Conservation (phyloP, 2,113 vertebrate species). For the Colius striatus region DNA sequence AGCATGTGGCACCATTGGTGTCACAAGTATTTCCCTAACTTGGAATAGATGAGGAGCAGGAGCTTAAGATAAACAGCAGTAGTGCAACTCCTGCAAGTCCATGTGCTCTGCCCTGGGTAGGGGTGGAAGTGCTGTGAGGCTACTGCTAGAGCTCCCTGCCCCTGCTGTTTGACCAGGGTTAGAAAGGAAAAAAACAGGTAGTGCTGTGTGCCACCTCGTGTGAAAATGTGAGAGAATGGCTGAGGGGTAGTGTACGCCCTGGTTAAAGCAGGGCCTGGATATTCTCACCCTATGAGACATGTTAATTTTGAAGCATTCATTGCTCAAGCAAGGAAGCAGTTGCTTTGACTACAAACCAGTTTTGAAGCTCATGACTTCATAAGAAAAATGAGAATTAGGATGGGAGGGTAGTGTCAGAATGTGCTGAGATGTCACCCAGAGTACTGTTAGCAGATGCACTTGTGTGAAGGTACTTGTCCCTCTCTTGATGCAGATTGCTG, state of each 20-base stretch:
- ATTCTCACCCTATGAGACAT: not conserved
- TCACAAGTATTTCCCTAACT: not conserved
- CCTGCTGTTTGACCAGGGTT: no score
- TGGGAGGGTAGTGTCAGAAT: not conserved
- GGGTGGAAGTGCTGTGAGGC: no score
- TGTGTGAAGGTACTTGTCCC: not conserved
- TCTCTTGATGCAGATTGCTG: rapidly evolving
- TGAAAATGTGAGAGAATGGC: not conserved
- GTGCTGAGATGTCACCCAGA: not conserved
- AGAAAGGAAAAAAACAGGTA: not conserved
- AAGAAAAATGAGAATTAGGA: not conserved
- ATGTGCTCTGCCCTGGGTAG: rapidly evolving
- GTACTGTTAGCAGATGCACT: not conserved
- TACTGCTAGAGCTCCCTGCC: not conserved
- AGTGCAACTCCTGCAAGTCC: rapidly evolving
- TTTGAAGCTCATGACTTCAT: not conserved
- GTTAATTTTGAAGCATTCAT: not conserved
- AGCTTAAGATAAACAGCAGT: rapidly evolving
- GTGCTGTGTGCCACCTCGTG: rapidly evolving
- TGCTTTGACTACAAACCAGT: not conserved
- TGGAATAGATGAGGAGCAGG: not conserved
- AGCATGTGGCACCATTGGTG: no score
- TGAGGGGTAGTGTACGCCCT: rapidly evolving
- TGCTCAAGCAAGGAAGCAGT: not conserved
- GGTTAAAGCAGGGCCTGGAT: not conserved